A percentile compares a stretch with the other conserved stretches of the same genome.
Conservation (phyloP, 1,140 invertebrate genomes). For the Caenorhabditis elegans region DNA sequence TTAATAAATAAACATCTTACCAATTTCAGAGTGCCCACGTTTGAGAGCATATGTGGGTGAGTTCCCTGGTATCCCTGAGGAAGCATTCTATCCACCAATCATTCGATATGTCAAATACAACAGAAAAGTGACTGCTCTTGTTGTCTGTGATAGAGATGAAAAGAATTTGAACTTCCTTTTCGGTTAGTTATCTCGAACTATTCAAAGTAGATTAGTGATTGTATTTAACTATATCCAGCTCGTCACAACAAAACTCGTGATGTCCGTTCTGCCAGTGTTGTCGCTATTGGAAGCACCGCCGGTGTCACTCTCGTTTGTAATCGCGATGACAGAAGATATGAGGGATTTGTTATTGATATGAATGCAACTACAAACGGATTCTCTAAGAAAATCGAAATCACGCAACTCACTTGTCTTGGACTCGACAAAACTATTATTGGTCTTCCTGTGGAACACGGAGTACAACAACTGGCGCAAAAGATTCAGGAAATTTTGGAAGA, state of each 20-base stretch:
- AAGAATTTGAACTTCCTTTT: neutral
- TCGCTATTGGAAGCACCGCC: neutral
- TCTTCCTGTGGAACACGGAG: neutral
- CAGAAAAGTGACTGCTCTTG: neutral
- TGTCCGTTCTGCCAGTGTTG: neutral
- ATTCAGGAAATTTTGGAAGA: neutral
- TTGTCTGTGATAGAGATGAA: neutral
- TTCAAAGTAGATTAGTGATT: neutral
- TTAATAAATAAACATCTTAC: too few relatives aligned
- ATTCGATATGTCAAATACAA: neutral
- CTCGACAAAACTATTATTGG: neutral
- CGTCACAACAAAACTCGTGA: neutral
- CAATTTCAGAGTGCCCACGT: neutral
- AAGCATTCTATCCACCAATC: slow-evolving; percentile 7
- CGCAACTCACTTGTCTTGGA: neutral
- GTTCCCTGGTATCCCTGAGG: neutral
- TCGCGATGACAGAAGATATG: neutral
- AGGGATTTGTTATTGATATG: neutral
- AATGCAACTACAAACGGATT: neutral
- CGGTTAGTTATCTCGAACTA: neutral
- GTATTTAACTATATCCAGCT: neutral
- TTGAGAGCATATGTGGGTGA: neutral
- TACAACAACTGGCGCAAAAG: neutral
- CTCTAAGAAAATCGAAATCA: neutral
- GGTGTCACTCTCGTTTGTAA: neutral